These are phyloP conservation scores for Marmota flaviventris DNA, from an alignment of 2,113 vertebrate genomes.

Conservation along the genomic window DNA sequence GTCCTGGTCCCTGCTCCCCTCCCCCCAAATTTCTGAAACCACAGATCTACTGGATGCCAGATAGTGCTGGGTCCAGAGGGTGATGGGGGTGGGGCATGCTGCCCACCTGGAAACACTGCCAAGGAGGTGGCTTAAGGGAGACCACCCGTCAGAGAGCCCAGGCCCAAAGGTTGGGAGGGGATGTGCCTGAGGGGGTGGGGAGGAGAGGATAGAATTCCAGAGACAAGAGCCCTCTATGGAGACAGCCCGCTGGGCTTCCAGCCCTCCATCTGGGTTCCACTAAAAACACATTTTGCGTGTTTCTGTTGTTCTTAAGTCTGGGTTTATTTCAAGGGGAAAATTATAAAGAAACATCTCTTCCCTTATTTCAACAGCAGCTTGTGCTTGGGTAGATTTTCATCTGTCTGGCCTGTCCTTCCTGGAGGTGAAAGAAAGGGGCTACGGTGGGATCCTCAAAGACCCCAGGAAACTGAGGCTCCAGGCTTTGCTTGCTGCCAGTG, in stretches of 20 bases:
- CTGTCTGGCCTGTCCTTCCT: slow-evolving; percentile 31
- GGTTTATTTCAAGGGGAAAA: slow-evolving; percentile 82
- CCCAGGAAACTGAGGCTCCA: background rate
- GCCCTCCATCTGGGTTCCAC: slow-evolving; percentile 84
- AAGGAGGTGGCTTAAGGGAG: background rate
- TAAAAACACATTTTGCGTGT: slow-evolving; percentile 84
- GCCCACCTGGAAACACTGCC: background rate
- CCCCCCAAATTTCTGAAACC: slow-evolving; percentile 67
- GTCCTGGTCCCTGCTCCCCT: slow-evolving; percentile 33
- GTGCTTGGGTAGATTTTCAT: slow-evolving; percentile 62
- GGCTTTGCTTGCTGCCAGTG: background rate
- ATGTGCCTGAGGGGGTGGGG: background rate
- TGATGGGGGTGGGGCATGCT: no score
- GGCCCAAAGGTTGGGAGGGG: background rate
- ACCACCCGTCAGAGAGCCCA: background rate
- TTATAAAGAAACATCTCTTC: slow-evolving; percentile 80
- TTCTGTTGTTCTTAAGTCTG: slow-evolving; percentile 83
- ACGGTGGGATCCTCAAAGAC: background rate
- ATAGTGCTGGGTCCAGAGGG: background rate
- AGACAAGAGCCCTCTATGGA: slow-evolving; percentile 72
- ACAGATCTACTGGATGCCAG: slow-evolving; percentile 59
- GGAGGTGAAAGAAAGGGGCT: slow-evolving; percentile 11
- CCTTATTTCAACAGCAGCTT: slow-evolving; percentile 70
- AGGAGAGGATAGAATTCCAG: slow-evolving; percentile 70
- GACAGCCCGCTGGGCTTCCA: slow-evolving; percentile 78